Conservation (phyloP, 1,140 invertebrate genomes). For the Agrypnia vestita region DNA sequence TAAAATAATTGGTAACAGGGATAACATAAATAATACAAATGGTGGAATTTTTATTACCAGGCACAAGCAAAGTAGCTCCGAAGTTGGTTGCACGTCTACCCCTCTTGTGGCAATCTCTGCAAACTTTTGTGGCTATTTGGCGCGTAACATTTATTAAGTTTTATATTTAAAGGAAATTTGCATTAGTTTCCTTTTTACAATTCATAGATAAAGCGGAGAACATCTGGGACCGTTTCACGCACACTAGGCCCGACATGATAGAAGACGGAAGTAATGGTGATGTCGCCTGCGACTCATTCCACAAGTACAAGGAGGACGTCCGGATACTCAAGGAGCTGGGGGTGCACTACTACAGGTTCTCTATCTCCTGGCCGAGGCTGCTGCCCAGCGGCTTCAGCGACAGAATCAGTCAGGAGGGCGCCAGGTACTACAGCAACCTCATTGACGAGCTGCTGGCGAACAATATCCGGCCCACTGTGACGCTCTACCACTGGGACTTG, state of each 20-base stretch:
- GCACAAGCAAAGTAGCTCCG: too few species aligned
- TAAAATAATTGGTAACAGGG: too few species aligned
- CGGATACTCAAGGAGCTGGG: constrained; percentile 67
- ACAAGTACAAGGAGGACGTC: constrained; percentile 71
- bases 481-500: constrained; percentile 76
- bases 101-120: too few species aligned
- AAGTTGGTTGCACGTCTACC: too few species aligned
- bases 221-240: constrained; percentile 75
- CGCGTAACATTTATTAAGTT: too few species aligned
- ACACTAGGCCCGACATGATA: constrained; percentile 69
- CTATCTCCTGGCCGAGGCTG: constrained; percentile 66
- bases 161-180: too few species aligned
- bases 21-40: too few species aligned
- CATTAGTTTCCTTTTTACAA: too few species aligned
- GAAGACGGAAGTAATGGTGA: constrained; percentile 68
- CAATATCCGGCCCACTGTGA: constrained; percentile 74
- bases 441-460: constrained; percentile 75
- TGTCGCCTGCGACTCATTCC: constrained; percentile 73
- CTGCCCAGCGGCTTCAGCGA: constrained; percentile 74
- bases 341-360: constrained; percentile 47
- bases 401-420: constrained; percentile 72
- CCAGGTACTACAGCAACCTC: constrained; percentile 77
- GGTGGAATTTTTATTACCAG: too few species aligned
- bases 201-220: constrained; percentile 73
- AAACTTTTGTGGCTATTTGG: too few species aligned